Base-by-base conservation (phyloP, 2,888 invertebrate species). In the Leistus spinibarbis region DNA sequence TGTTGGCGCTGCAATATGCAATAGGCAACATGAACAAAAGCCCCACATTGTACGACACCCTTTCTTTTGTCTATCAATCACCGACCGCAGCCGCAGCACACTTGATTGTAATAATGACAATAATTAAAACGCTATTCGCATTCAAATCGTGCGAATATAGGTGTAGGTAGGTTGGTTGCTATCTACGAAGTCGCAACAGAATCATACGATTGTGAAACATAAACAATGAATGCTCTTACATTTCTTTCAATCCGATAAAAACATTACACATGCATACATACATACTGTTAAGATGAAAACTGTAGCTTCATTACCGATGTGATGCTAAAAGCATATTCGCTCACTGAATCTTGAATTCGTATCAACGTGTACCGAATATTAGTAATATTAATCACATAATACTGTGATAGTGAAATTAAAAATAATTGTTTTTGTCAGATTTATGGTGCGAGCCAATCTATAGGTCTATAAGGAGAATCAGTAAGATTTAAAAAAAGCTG, bases 31-130 rank as follows among this genome's bases (percentile, higher is more conserved):
- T 23, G 68, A 54, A 56, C 56, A 68, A 68, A 56, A 10, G 10
- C 40, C 40, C 40, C 40, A 40, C 40, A 40, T 40, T 54, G 57
- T 68, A 68, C 56, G 22, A 56, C 57, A 56, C 68, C 24, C 56
- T 68, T 68, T 68, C 68, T 68, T 68, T 57, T 68, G 68, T 68
- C 68, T 57, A 56, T 68, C 68, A 68, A 22, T n/a, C 17, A 54
- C 16, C 54, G 40, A 67, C 67, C 54, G 54, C 54, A 67, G 20
- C 54, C 54, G 54, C 68, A 56, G 54, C 23, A 23, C 16, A 9
- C 62, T 40, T 56, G 23, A 54, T 57, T 54, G 24, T 68, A 68
- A 54, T 56, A 68, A 68, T 57, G 56, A 68, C 68, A 68, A 68
- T 68, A 68, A 68, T 68, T 68, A 68, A 68, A 68, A 54, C 68